These are phyloP conservation scores for Rafetus swinhoei DNA, from an alignment of 2,113 vertebrate genomes.

Conservation along the genomic window DNA sequence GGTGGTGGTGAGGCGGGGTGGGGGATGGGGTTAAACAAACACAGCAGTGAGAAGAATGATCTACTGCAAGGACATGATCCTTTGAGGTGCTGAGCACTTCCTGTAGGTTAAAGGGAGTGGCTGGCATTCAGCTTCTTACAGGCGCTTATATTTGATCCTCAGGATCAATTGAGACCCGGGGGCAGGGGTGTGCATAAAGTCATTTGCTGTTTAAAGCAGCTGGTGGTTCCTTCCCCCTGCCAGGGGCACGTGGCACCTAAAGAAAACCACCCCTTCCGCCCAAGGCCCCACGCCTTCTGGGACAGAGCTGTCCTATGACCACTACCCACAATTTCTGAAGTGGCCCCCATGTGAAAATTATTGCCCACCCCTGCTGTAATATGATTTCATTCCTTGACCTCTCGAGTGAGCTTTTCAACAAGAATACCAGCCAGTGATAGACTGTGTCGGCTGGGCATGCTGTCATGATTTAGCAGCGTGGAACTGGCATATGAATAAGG, in stretches of 20 bases:
- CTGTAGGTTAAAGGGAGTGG: not conserved
- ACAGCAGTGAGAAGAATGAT: accelerated
- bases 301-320: no score
- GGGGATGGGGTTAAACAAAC: not conserved
- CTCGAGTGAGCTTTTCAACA: slow-evolving; percentile 30
- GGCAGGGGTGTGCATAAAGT: no score
- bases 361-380: not conserved
- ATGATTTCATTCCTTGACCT: not conserved
- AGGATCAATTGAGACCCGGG: no score
- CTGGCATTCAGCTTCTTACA: not conserved
- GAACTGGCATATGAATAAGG: not conserved
- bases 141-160: not conserved
- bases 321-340: no score
- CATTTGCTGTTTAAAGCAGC: no score
- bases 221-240: no score
- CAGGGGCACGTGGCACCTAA: no score
- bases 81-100: not conserved
- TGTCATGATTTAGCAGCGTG: accelerated
- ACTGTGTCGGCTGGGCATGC: not conserved
- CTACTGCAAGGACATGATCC: not conserved
- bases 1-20: not conserved
- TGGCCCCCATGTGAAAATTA: no score
- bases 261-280: no score
- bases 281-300: no score
- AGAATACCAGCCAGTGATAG: not conserved